Evolutionary conservation across 2,113 vertebrate genomes (phyloP).

Genomic region (Podarcis cretensis): DNA sequence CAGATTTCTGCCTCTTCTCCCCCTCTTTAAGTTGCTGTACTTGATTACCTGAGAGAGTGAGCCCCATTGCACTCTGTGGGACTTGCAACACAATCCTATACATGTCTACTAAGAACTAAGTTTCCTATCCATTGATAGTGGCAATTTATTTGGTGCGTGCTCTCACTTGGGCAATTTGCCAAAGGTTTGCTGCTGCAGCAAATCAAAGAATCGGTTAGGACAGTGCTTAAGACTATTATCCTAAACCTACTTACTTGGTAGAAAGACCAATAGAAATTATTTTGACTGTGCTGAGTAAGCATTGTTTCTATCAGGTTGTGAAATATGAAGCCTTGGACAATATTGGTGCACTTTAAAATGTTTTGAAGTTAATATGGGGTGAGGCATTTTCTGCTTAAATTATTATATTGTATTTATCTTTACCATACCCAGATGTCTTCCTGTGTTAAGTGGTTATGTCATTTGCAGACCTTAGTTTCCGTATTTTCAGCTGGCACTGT

Average conservation of each 20-base stretch:
- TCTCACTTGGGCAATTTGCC: not conserved
- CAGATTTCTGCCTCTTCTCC: too few relatives aligned
- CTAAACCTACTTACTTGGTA: not conserved
- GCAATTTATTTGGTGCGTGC: not conserved
- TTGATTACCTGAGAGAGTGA: not conserved
- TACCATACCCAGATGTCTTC: not conserved
- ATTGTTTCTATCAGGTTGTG: not conserved
- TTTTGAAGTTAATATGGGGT: not conserved
- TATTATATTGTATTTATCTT: not conserved
- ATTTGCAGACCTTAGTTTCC: not conserved
- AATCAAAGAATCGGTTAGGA: not conserved
- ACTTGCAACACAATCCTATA: not conserved
- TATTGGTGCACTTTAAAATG: not conserved
- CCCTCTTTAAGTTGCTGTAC: not conserved
- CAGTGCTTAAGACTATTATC: not conserved
- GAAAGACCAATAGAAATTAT: not conserved
- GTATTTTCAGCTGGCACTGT: not conserved
- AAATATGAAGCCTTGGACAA: not conserved
- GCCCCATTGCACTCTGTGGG: not conserved
- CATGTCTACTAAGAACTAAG: not conserved
- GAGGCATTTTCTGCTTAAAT: not conserved
- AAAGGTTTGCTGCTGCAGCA: not conserved
- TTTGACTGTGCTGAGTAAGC: not conserved
- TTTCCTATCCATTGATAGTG: not conserved
- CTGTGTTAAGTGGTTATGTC: not conserved